Conservation (phyloP, 2,888 invertebrate species). For the Acanthosepion esculentum region DNA sequence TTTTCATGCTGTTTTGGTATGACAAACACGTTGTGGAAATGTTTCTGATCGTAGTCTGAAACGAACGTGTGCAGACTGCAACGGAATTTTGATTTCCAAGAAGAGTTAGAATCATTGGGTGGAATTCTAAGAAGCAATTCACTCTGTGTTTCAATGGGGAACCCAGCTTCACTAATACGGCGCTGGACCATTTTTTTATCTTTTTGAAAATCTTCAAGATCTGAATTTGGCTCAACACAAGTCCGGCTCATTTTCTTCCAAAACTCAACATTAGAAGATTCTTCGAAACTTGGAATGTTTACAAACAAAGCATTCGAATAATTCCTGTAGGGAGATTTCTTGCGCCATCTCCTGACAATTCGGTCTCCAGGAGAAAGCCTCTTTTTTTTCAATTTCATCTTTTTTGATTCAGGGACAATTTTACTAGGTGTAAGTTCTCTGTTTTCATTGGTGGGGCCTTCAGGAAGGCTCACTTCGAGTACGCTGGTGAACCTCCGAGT, state of each 20-base stretch:
- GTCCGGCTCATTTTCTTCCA: slow-evolving; percentile 24
- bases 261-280: neutral
- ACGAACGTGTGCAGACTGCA: slow-evolving; percentile 37
- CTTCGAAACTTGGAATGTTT: slow-evolving; percentile 1
- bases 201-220: slow-evolving; percentile 34
- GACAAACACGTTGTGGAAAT: slow-evolving; percentile 37
- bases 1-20: slow-evolving; percentile 11
- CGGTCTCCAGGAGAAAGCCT: slow-evolving; percentile 39
- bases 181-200: neutral
- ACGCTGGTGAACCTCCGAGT: slow-evolving; percentile 24
- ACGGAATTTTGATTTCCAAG: slow-evolving; percentile 34
- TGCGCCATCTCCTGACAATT: slow-evolving; percentile 39
- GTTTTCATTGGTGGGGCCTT: neutral
- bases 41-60: slow-evolving; percentile 34
- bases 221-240: neutral
- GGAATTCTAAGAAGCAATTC: neutral
- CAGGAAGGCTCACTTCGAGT: slow-evolving; percentile 14
- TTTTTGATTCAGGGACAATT: neutral
- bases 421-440: neutral
- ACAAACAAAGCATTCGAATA: slow-evolving; percentile 40
- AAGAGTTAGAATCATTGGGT: neutral
- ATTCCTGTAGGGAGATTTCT: neutral
- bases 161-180: slow-evolving; percentile 38
- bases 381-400: neutral
- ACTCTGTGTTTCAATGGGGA: slow-evolving; percentile 43